A percentile compares a stretch with the other conserved stretches of the same genome.
phyloP scores from a whole-genome alignment of 2,888 invertebrate species.

The Trisateles emortualis region DNA sequence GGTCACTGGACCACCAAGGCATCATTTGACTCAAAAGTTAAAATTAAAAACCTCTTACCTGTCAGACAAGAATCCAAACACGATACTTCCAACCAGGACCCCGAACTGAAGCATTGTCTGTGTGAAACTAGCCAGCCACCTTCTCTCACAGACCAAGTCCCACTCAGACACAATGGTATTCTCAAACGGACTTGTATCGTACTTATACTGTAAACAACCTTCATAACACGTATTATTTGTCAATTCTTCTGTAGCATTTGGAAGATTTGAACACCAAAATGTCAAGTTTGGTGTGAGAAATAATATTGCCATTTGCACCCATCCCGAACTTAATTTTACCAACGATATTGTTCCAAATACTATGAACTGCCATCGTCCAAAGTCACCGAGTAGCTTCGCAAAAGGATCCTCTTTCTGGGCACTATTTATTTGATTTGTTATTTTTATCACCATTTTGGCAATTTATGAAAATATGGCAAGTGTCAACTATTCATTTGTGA shows the following conservation, averaged over 20 bases:
- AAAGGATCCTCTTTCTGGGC: constrained; percentile 67
- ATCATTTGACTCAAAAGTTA: background rate
- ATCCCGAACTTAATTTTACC: constrained; percentile 91
- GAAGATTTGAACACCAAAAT: constrained; percentile 80
- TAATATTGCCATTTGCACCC: constrained; percentile 92
- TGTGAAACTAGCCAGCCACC: constrained; percentile 89
- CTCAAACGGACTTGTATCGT: constrained; percentile 88
- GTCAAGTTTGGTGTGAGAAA: constrained; percentile 89
- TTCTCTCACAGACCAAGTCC: constrained; percentile 89
- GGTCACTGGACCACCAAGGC: too few species aligned
- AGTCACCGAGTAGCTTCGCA: constrained; percentile 70
- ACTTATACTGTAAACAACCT: constrained; percentile 85
- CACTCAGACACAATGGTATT: constrained; percentile 92
- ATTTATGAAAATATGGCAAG: too few species aligned
- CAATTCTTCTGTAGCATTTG: constrained; percentile 55
- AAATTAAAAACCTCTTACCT: constrained; percentile 80
- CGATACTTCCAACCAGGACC: constrained; percentile 89
- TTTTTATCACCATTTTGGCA: constrained; percentile 63
- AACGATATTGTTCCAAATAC: constrained; percentile 89
- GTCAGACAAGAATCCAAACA: constrained; percentile 91
- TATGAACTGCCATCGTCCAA: constrained; percentile 91
- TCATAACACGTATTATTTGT: constrained; percentile 77
- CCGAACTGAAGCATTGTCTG: constrained; percentile 92
- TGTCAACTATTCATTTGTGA: too few species aligned
- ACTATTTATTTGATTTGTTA: constrained; percentile 43